Percentiles rank a stretch among this genome's conserved stretches.
Evolutionary conservation across 2,888 invertebrate species (phyloP).

Genomic region (Epinotia ramella): DNA sequence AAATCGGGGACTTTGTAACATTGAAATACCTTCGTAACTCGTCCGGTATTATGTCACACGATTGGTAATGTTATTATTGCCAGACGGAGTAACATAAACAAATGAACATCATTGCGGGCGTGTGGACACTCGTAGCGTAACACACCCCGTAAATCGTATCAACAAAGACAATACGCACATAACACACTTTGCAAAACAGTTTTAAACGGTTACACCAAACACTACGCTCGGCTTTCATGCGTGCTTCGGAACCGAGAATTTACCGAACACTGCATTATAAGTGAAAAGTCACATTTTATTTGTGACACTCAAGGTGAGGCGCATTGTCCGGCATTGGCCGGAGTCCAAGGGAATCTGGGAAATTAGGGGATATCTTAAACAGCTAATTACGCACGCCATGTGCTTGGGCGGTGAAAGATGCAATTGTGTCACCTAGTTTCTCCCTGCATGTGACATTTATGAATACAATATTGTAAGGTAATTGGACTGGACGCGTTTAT

Average conservation of each 20-base stretch:
- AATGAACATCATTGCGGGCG: not conserved
- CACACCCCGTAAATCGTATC: slow-evolving; percentile 32
- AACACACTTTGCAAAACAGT: slow-evolving; percentile 51
- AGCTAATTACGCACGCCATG: slow-evolving; percentile 29
- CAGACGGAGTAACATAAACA: not conserved
- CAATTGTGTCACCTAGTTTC: slow-evolving; percentile 20
- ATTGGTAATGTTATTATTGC: slow-evolving; percentile 1
- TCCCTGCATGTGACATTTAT: not conserved
- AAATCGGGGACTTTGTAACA: not conserved
- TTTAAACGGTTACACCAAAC: slow-evolving; percentile 58
- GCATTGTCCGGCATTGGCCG: slow-evolving; percentile 67
- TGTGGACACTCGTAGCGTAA: slow-evolving; percentile 21
- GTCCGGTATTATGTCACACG: slow-evolving; percentile 1
- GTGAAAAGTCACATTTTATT: slow-evolving; percentile 68
- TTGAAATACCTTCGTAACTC: not conserved
- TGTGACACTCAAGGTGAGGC: slow-evolving; percentile 72
- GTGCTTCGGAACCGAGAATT: slow-evolving; percentile 52
- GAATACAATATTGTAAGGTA: slow-evolving; percentile 3
- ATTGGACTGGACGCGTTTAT: not conserved
- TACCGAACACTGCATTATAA: slow-evolving; percentile 56
- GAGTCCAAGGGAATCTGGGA: slow-evolving; percentile 58
- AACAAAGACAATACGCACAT: slow-evolving; percentile 54
- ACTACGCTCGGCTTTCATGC: slow-evolving; percentile 55
- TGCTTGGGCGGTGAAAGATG: slow-evolving; percentile 27
- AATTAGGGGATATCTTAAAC: slow-evolving; percentile 35